phyloP scores from a whole-genome alignment of 2,888 invertebrate genomes.

The Boloria selene region DNA sequence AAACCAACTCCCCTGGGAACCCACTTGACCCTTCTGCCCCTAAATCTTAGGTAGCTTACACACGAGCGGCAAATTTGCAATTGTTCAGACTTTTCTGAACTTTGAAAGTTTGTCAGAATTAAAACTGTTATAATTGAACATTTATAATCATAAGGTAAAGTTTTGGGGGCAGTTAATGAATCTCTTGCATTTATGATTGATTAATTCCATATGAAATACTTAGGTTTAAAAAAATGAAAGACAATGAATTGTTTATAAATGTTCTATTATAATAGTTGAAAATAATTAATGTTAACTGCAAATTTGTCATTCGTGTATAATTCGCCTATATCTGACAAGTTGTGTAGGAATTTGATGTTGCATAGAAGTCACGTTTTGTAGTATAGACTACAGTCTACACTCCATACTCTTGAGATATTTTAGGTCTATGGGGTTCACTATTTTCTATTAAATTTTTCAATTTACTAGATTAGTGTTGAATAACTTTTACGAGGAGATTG shows the following conservation, averaged over 20 bases:
- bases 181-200: no score
- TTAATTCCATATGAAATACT: not conserved
- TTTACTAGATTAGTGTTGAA: slow-evolving; percentile 44
- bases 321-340: not conserved
- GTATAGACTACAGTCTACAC: not conserved
- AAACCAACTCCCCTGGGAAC: slow-evolving; percentile 33
- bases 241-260: not conserved
- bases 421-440: slow-evolving; percentile 46
- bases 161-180: no score
- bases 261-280: not conserved
- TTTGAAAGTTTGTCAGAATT: slow-evolving; percentile 1
- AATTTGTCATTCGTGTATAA: slow-evolving; percentile 1
- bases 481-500: slow-evolving; percentile 13
- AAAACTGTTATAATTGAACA: no score
- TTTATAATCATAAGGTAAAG: no score
- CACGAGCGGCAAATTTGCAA: not conserved
- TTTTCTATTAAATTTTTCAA: slow-evolving; percentile 59
- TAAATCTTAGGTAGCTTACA: slow-evolving; percentile 38
- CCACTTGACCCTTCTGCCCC: slow-evolving; percentile 44
- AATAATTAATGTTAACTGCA: not conserved
- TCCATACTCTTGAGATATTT: slow-evolving; percentile 30
- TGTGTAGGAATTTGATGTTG: not conserved
- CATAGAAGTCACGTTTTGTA: not conserved
- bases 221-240: not conserved
- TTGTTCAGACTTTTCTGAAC: not conserved